Base-by-base conservation (phyloP, 2,888 invertebrate genomes). In the Sphecodes monilicornis region DNA sequence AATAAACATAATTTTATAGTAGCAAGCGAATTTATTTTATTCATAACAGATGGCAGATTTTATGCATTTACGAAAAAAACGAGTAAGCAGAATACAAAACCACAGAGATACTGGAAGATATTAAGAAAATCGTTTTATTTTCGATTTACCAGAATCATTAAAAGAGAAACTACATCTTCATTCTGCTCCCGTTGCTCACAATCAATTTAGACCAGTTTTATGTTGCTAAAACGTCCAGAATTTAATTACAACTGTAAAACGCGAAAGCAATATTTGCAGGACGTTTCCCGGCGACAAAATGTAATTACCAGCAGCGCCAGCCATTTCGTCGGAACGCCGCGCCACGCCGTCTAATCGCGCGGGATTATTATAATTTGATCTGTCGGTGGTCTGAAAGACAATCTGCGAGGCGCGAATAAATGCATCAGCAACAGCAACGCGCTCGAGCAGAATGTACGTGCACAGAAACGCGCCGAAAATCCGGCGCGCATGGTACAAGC, bases 381-480 rank as follows among this genome's bases (percentile, higher is more conserved):
- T 26, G 39, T n/a, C n/a, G 36, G 13, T 3, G 36, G 36, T 22
- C 13, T 5, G 11, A 39, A n/a, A 39, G 68, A 68, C 68, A n/a
- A 36, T 68, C 68, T 22, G 68, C n/a, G 22, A 39, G 22, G 3
- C 22, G 5, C 39, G 68, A 29, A 39, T 57, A 71, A 71, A 60
- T 46, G 13, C 60, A 36, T 18, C 13, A 13, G 57, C 54, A 16
- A 54, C 4, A n/a, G 36, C 22, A n/a, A 39, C 66, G 66, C 66
- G 32, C 22, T 66, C 66, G 68, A 68, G 22, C 68, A 13, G 39
- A 68, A 66, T 36, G 66, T 39, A 32, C 36, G 66, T n/a, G 66
- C 36, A 36, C 18, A 41, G 16, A 29, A 60, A 74, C 36, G 54
- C 80, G 71, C 46, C 39, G 66, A 72, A 75, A 80, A 71, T 76